phyloP scores from a whole-genome alignment of 1,140 invertebrate species.

The Nylanderia fulva region DNA sequence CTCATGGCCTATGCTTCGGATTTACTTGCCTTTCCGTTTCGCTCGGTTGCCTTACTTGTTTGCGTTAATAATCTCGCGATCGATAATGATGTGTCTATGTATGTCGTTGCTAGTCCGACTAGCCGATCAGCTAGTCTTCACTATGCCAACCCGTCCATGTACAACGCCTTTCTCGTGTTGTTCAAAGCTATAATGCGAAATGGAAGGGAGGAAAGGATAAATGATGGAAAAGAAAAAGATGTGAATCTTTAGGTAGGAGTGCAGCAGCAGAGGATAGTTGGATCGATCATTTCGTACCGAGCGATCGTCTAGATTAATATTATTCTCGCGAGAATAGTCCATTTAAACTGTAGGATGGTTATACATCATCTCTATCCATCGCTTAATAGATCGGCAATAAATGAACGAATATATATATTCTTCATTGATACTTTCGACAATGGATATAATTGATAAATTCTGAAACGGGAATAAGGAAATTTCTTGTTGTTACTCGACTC shows the following conservation, averaged over 20 bases:
- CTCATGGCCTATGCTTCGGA: conserved; percentile 74
- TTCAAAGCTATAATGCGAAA: conserved; percentile 56
- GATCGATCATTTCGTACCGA: conserved; percentile 15
- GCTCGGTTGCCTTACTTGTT: conserved; percentile 69
- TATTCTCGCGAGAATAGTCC: conserved; percentile 54
- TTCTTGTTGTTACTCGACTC: conserved; percentile 45
- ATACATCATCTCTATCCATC: conserved; percentile 67
- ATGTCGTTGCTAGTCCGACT: conserved; percentile 80
- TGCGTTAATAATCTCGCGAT: conserved; percentile 69
- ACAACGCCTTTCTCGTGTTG: conserved; percentile 77
- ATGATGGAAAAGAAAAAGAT: conserved; percentile 18
- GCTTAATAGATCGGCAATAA: conserved; percentile 68
- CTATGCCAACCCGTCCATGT: conserved; percentile 84
- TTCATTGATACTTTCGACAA: conserved; percentile 53
- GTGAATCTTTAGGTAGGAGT: conserved; percentile 28
- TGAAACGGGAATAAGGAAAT: conserved; percentile 38
- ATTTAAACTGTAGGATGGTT: conserved; percentile 70
- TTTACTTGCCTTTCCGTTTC: conserved; percentile 73
- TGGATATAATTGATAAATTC: conserved; percentile 53
- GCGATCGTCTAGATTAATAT: conserved; percentile 64
- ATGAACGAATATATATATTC: conserved; percentile 40
- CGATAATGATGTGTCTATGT: conserved; percentile 50
- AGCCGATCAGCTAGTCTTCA: conserved; percentile 80
- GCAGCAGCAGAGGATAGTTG: not conserved
- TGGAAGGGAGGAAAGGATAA: not conserved